Conservation (phyloP, 2,113 vertebrate genomes). For the Cavia aperea region DNA sequence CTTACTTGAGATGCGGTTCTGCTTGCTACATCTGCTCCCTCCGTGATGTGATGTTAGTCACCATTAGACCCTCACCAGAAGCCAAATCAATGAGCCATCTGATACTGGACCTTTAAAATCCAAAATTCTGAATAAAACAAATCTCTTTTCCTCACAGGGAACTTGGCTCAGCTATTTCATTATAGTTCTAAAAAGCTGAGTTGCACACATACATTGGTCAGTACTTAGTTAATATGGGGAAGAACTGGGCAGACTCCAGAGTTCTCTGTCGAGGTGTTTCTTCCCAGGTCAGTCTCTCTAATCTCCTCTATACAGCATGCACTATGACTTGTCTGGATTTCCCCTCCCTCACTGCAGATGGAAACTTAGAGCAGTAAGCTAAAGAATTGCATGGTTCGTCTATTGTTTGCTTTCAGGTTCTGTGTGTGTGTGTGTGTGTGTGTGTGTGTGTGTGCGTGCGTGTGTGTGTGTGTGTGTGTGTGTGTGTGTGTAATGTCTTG, state of each 20-base stretch:
- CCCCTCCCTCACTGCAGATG: background rate
- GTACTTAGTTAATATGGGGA: background rate
- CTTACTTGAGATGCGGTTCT: background rate
- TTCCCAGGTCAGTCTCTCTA: background rate
- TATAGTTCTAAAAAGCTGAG: background rate
- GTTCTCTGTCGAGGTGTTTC: background rate
- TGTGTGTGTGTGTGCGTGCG: background rate
- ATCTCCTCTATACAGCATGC: background rate
- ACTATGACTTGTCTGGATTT: background rate
- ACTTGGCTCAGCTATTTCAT: background rate
- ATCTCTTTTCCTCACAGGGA: background rate
- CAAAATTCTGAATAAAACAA: background rate
- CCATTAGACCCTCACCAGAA: background rate
- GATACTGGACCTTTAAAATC: background rate
- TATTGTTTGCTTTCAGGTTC: background rate
- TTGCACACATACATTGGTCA: background rate
- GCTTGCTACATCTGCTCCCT: background rate
- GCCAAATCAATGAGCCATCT: background rate
- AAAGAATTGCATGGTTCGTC: background rate
- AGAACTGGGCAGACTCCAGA: background rate
- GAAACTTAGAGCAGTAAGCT: background rate
- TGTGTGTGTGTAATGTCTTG: background rate
- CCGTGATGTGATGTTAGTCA: background rate
- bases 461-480: background rate
- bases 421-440: background rate